Base-by-base conservation (phyloP, 1,140 invertebrate species). In the Drosophila rhopaloa region DNA sequence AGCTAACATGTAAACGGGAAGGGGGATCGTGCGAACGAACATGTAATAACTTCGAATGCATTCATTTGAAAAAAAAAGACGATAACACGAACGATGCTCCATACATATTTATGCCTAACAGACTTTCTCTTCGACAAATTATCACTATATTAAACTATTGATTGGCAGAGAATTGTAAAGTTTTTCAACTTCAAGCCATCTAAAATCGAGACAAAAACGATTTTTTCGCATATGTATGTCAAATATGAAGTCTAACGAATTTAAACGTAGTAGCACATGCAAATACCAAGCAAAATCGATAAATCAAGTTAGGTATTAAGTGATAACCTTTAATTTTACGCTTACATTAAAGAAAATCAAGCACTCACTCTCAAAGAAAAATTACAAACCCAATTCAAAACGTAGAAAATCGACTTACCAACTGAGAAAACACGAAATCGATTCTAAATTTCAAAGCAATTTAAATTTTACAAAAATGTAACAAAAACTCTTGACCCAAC, bases 401-500 rank as follows among this genome's bases (percentile, higher is more conserved):
- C n/a, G 24, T 27, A 48, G 40, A 13, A 35, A 70, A 70, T 27
- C 35, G 14, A 55, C 38, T 46, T 14, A 54, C 40, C 66, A 40
- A 11, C 37, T 43, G 44, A 24, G 9, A 63, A 66, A 44, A 47
- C 55, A 57, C 35, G 47, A 73, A 66, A 61, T 77, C 41, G 51
- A 91, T 91, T 91, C 88, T 91, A 91, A 91, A 91, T 84, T 81
- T 84, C 84, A 65, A 91, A 91, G 89, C 88, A 91, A 91, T 91
- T 89, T 73, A 77, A 84, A 84, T 84, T 89, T 84, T 81, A 88
- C 80, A 89, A 83, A 58, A 48, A 32, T 53, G 57, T 63, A 71
- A 58, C 40, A 44, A 38, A 51, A 46, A n/a, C 32, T 38, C n/a
- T 44, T 47, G 57, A 43, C 32, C 41, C 24, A 47, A 75, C 46